phyloP scores from a whole-genome alignment of 2,113 vertebrate species.

The Leucoraja erinaceus region DNA sequence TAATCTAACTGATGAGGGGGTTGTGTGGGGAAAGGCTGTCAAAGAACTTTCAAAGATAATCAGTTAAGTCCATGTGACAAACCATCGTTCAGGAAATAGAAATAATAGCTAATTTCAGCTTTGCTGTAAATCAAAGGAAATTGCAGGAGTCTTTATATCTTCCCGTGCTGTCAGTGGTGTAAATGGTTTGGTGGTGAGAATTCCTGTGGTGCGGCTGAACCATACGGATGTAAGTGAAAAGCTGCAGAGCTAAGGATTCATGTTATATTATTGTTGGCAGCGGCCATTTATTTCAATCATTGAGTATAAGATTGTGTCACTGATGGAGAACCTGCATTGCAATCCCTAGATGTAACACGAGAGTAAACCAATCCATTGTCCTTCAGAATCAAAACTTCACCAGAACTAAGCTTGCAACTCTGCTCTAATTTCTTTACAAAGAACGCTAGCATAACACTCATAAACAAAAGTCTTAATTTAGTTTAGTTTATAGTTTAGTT shows the following conservation, averaged over 20 bases:
- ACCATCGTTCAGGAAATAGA: neutral
- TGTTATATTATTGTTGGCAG: neutral
- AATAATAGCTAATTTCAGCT: neutral
- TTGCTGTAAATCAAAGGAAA: neutral
- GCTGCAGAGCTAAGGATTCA: neutral
- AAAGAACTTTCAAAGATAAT: constrained; percentile 1
- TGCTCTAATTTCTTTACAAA: neutral
- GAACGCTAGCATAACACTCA: too few relatives aligned
- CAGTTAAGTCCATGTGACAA: neutral
- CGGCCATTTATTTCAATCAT: neutral
- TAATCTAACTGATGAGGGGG: too few relatives aligned
- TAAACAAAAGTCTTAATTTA: neutral
- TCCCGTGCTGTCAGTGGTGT: neutral
- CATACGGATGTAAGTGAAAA: neutral
- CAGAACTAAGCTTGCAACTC: neutral
- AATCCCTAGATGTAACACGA: neutral
- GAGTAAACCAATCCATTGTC: neutral
- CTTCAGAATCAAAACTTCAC: neutral
- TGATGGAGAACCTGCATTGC: neutral
- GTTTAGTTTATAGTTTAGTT: too few relatives aligned
- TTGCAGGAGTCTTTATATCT: neutral
- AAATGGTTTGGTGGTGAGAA: neutral
- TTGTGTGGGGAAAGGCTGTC: neutral
- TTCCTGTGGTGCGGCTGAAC: neutral
- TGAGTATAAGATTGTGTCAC: neutral